phyloP scores from a whole-genome alignment of 2,797 vertebrate species.

The Etheostoma nigrum region DNA sequence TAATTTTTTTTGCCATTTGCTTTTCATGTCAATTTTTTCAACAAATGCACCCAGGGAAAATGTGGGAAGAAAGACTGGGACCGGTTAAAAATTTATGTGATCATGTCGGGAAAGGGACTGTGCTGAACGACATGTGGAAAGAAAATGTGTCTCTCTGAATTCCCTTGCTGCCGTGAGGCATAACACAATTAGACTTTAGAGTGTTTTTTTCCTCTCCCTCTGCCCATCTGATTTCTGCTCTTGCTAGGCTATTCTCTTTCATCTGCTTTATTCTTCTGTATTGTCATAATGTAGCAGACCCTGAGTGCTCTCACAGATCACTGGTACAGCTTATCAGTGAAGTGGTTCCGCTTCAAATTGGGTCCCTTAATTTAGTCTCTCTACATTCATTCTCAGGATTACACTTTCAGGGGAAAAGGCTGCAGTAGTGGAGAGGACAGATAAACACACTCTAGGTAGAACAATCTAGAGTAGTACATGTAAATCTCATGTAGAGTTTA shows the following conservation, averaged over 20 bases:
- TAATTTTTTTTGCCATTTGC: slow-evolving; percentile 38
- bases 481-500: slow-evolving; percentile 36
- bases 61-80: slow-evolving; percentile 27
- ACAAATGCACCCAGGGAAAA: slow-evolving; percentile 49
- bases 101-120: slow-evolving; percentile 51
- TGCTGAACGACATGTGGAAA: slow-evolving; percentile 62
- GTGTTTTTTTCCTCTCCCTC: slow-evolving; percentile 73
- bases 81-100: slow-evolving; percentile 72
- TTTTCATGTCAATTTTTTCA: slow-evolving; percentile 66
- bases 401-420: slow-evolving; percentile 65
- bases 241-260: slow-evolving; percentile 75
- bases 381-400: slow-evolving; percentile 74
- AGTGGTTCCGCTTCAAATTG: slow-evolving; percentile 81
- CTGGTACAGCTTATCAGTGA: slow-evolving; percentile 78
- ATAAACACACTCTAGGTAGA: slow-evolving; percentile 69
- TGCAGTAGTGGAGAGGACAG: slow-evolving; percentile 44
- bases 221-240: slow-evolving; percentile 79
- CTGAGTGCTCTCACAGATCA: slow-evolving; percentile 83
- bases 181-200: slow-evolving; percentile 79
- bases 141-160: slow-evolving; percentile 69
- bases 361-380: slow-evolving; percentile 79
- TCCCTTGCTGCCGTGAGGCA: slow-evolving; percentile 66
- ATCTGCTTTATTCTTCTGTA: slow-evolving; percentile 79
- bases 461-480: slow-evolving; percentile 25
- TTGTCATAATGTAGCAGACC: slow-evolving; percentile 82